Evolutionary conservation across 2,113 vertebrate genomes (phyloP).

Genomic region (Etheostoma cragini): DNA sequence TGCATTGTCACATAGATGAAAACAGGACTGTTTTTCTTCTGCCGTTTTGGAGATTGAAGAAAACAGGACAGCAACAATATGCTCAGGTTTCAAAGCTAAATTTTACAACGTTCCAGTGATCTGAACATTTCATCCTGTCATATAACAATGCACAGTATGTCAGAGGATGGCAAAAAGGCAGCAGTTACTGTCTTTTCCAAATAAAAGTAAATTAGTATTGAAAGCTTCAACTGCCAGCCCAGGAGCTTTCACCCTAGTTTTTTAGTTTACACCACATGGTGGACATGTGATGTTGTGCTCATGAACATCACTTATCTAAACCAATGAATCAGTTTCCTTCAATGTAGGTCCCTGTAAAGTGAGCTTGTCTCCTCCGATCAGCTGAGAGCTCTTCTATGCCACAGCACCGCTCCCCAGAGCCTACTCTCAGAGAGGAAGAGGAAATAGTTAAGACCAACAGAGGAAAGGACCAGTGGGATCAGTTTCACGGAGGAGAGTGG

Average conservation of each 20-base stretch:
- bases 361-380: conserved; percentile 70
- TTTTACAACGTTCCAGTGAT: background rate
- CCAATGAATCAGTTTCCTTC: conserved; percentile 30
- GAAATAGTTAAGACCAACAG: conserved; percentile 74
- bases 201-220: background rate
- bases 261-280: background rate
- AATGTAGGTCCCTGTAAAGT: conserved; percentile 45
- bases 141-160: too few species aligned
- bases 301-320: conserved; percentile 25
- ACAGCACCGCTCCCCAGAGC: conserved; percentile 58
- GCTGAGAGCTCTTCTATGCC: conserved; percentile 46
- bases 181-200: background rate
- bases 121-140: background rate
- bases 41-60: too few species aligned
- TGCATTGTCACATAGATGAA: background rate
- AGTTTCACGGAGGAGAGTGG: conserved; percentile 57
- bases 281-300: conserved; percentile 18
- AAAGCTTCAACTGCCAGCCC: background rate
- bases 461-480: conserved; percentile 67
- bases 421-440: conserved; percentile 69
- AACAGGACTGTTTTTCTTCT: too few species aligned
- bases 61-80: background rate
- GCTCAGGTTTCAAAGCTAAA: background rate
- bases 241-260: background rate
- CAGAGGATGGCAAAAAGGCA: background rate